Conservation (phyloP, 2,113 vertebrate species). For the Tetrao urogallus region DNA sequence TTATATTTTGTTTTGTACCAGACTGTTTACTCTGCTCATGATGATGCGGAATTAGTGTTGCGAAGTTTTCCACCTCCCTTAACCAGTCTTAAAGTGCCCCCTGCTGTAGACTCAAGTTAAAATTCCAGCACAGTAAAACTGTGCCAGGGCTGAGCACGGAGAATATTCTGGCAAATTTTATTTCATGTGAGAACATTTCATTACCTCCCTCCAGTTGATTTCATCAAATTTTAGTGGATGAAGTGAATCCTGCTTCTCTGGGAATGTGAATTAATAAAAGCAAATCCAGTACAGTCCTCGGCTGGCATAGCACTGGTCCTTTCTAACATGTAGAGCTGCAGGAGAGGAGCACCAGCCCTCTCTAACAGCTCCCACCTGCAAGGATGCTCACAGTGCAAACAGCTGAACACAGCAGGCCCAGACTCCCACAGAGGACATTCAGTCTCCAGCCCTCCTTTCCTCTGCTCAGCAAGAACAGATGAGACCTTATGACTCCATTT, state of each 20-base stretch:
- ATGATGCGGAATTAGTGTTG: conserved; percentile 61
- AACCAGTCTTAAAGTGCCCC: conserved; percentile 76
- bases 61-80: neutral
- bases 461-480: neutral
- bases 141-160: neutral
- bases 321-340: neutral
- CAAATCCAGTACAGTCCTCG: neutral
- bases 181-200: neutral
- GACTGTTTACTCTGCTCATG: conserved; percentile 77
- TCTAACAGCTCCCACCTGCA: neutral
- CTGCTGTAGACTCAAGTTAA: conserved; percentile 54
- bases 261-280: neutral
- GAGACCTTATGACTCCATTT: neutral
- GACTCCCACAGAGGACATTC: neutral
- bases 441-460: neutral
- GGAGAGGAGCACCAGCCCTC: neutral
- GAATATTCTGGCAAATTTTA: conserved; percentile 1
- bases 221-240: neutral
- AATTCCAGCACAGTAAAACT: neutral
- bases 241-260: neutral
- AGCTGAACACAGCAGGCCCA: accelerated
- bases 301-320: accelerated
- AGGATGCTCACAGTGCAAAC: accelerated
- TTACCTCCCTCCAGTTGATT: conserved; percentile 1
- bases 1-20: conserved; percentile 80